phyloP scores from a whole-genome alignment of 2,113 vertebrate genomes.

The Grantiella picta region DNA sequence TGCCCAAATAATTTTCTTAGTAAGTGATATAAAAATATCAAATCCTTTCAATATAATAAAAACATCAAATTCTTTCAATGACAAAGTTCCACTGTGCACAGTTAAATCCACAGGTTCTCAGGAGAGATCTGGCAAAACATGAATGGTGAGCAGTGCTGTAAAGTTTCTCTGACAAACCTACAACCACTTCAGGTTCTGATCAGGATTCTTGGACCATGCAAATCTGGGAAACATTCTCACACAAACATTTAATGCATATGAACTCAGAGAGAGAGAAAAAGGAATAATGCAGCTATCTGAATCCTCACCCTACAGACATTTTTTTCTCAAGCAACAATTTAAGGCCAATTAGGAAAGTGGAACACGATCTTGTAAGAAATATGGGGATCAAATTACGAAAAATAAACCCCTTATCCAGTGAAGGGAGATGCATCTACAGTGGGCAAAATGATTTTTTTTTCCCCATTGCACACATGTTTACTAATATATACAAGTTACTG shows the following conservation, averaged over 20 bases:
- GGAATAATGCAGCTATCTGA: background rate
- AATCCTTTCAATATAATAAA: background rate
- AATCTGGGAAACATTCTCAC: constrained; percentile 33
- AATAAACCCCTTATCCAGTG: background rate
- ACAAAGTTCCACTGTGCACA: constrained; percentile 61
- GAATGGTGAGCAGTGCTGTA: constrained; percentile 77
- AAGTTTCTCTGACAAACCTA: constrained; percentile 65
- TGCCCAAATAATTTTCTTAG: background rate
- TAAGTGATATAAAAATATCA: background rate
- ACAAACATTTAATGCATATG: constrained; percentile 34
- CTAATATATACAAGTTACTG: background rate
- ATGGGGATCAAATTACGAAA: background rate
- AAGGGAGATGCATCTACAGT: background rate
- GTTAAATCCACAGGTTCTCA: constrained; percentile 79
- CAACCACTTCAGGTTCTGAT: constrained; percentile 24
- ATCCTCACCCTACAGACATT: background rate
- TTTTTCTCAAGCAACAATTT: constrained; percentile 25
- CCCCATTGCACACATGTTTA: background rate
- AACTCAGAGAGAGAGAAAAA: constrained; percentile 15
- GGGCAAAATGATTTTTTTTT: background rate
- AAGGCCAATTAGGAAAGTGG: background rate
- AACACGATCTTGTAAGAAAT: constrained; percentile 21
- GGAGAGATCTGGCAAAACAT: constrained; percentile 71
- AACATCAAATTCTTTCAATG: background rate
- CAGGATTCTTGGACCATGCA: constrained; percentile 4